Evolutionary conservation across 2,797 vertebrate species (phyloP).

Genomic region (Nannoperca australis): DNA sequence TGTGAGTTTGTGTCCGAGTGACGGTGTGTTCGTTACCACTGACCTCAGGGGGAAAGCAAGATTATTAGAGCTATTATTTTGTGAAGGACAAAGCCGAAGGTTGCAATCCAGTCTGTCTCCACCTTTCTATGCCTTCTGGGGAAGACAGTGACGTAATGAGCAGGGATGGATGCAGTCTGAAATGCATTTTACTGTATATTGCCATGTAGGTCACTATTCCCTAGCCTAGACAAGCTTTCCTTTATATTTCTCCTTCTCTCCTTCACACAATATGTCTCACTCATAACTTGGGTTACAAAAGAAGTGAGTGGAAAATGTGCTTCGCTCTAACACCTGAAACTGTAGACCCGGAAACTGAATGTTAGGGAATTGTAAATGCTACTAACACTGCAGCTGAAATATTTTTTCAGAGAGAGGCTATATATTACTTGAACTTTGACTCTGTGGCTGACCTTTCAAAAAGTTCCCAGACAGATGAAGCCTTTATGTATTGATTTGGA

Average conservation of each 20-base stretch:
- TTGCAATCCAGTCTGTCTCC: conserved; percentile 55
- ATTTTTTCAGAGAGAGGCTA: neutral
- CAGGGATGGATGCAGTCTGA: conserved; percentile 44
- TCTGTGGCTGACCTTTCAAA: conserved; percentile 18
- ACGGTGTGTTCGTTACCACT: conserved; percentile 34
- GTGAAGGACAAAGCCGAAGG: conserved; percentile 72
- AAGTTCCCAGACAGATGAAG: neutral
- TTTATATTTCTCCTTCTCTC: conserved; percentile 49
- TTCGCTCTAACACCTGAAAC: conserved; percentile 14
- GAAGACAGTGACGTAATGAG: conserved; percentile 53
- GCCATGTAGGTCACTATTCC: conserved; percentile 72
- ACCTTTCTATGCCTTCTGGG: conserved; percentile 56
- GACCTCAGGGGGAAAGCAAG: conserved; percentile 49
- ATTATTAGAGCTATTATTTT: conserved; percentile 75
- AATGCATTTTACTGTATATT: conserved; percentile 64
- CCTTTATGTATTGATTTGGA: neutral
- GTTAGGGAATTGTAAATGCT: conserved; percentile 25
- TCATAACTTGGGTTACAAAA: conserved; percentile 13
- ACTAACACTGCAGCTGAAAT: conserved; percentile 12
- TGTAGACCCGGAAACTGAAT: conserved; percentile 26
- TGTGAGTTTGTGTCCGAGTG: neutral
- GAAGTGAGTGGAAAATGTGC: conserved; percentile 20
- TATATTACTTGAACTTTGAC: conserved; percentile 22
- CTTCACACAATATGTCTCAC: conserved; percentile 39
- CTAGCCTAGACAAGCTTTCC: conserved; percentile 36